Base-by-base conservation (phyloP, 1,140 invertebrate species). In the Lamellibrachia luymesi region DNA sequence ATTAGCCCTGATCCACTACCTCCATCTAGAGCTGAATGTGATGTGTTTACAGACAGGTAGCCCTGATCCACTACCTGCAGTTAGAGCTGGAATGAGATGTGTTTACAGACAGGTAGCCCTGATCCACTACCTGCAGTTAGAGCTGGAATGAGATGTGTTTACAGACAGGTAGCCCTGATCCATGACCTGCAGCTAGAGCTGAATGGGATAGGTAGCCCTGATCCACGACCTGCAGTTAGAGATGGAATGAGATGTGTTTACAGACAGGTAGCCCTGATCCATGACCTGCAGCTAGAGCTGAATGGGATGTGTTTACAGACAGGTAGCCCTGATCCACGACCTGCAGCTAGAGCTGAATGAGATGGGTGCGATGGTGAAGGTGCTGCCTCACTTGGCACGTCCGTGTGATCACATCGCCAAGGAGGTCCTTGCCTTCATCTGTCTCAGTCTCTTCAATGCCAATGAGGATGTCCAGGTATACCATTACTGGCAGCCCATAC, bases 401-500 rank as follows among this genome's bases (percentile, higher is more conserved):
- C 94, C 95, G 49, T 96, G 94, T 94, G 95, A 96, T 93, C 94
- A 93, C 13, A 96, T 96, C 17, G 95, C 95, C 2, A 92, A 95
- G 89, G 96, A 96, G 92, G 96, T 96, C 0, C 93, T 96, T n/a
- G 95, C 95, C 2, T 96, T 96, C 92, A 94, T 96, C 51, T 95
- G 94, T 92, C 95, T 96, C 92, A 96, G 96, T 96, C 94, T 96
- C 25, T 96, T 96, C 94, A 96, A 96, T 93, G 96, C 96, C n/a
- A 96, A 96, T 94, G 95, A 95, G 90, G 95, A 95, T 51, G 96
- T 96, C 0, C 96, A 96, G 95, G 96, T 96, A 94, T 38, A 38
- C 38, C 38, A 38, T 38, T 38, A 38, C 38, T 38, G 38, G 38
- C 5, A 50, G 8, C 13, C n/a, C 90, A 91, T 56, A 56, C 52